A percentile compares a stretch with the other conserved stretches of the same genome.
These are phyloP conservation scores for Araneus ventricosus DNA, from an alignment of 1,140 invertebrate genomes.

Conservation along the genomic window DNA sequence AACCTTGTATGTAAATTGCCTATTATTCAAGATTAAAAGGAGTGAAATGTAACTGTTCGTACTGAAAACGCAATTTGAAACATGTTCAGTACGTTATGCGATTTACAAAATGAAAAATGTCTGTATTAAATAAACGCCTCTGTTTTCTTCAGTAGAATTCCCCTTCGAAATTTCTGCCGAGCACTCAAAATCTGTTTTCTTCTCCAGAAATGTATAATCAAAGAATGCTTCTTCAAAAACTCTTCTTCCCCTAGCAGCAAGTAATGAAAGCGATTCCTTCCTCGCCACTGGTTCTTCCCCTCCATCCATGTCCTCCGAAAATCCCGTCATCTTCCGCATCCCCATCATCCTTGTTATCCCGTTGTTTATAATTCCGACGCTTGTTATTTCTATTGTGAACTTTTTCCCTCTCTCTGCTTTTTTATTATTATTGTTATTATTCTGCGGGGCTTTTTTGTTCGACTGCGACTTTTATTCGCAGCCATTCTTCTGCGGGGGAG, in stretches of 20 bases:
- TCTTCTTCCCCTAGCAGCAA: background rate
- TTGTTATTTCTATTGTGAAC: conserved; percentile 49
- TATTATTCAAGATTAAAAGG: too few relatives aligned
- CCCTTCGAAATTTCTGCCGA: background rate
- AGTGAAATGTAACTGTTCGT: too few relatives aligned
- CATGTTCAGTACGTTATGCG: too few relatives aligned
- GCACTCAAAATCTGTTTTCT: background rate
- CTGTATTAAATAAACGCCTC: too few relatives aligned
- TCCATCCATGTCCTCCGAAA: conserved; percentile 13
- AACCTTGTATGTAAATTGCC: too few relatives aligned
- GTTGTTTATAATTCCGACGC: conserved; percentile 65
- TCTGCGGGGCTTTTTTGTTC: conserved; percentile 55
- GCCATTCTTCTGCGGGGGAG: conserved; percentile 47
- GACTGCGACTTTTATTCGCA: conserved; percentile 68
- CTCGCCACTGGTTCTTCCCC: background rate
- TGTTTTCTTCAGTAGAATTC: too few relatives aligned
- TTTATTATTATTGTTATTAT: conserved; percentile 53
- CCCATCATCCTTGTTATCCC: background rate
- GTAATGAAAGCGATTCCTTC: conserved; percentile 18
- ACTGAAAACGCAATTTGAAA: too few relatives aligned
- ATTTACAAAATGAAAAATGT: too few relatives aligned
- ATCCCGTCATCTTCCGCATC: conserved; percentile 32
- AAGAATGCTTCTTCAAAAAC: background rate
- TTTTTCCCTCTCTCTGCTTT: conserved; percentile 15
- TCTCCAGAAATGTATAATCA: background rate